Base-by-base conservation (phyloP, 2,797 vertebrate genomes). In the Hirundo rustica region DNA sequence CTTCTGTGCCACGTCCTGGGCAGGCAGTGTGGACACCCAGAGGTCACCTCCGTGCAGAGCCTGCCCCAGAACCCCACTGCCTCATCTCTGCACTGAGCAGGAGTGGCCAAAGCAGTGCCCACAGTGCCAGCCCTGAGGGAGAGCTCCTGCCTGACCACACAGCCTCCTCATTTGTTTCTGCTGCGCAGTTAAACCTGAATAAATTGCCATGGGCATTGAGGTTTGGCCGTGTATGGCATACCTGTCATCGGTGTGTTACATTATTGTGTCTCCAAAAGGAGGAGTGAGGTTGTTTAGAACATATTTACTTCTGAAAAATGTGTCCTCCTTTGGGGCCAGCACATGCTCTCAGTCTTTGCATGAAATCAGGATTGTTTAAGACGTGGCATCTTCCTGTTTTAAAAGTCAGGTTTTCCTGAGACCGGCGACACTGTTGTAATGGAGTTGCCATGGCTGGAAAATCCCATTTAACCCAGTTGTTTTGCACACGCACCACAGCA, bases 191-290 rank as follows among this genome's bases (percentile, higher is more conserved):
- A 81, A 89, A 81, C 54, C 38, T 47, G 81, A 87, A 75, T 68
- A 89, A 92, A 78, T 93, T 77, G 77, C 87, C 42, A 9, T 8
- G 71, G 70, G 89, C 81, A 54, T 57, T 84, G 91, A 92, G 89
- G 45, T 91, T 89, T 71, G 91, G 42, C 77, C 74, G 66, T 8
- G 6, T 45, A 10, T 50, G 60, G 77, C 4, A 0, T 78, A 48
- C 65, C 74, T 89, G 77, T 84, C 71, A 30, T 55, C 1, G 0
- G 34, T 65, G 51, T 7, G 0, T 80, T 78, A 45, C 36, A 10
- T 53, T 85, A 23, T 8, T 40, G 22, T 47, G 44, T 78, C 88
- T 92, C 77, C 74, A 93, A 70, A 95, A 90, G 48, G 73, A 80
- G 42, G 13, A 66, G 18, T 27, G 86, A 82, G 53, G 30, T 70